These are phyloP conservation scores for Rutpela maculata DNA, from an alignment of 2,888 invertebrate species.

Conservation along the genomic window DNA sequence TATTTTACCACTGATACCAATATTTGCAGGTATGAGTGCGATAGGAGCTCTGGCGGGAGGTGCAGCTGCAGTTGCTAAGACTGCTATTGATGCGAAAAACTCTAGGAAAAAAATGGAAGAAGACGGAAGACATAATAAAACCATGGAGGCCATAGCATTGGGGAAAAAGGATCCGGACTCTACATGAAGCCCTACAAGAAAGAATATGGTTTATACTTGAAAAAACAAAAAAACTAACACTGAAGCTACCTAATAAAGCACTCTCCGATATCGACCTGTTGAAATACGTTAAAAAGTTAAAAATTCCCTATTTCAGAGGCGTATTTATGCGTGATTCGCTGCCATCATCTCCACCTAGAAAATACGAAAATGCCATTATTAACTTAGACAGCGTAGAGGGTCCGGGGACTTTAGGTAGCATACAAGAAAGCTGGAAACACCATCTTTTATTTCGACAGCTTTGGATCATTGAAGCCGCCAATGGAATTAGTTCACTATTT, in stretches of 20 bases:
- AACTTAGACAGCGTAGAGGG: conserved; percentile 14
- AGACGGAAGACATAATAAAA: too few species aligned
- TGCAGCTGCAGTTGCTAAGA: conserved; percentile 66
- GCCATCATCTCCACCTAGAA: too few species aligned
- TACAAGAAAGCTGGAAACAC: conserved; percentile 33
- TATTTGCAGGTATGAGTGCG: background rate
- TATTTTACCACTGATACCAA: conserved; percentile 12
- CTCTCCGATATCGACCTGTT: conserved; percentile 46
- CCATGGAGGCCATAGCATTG: too few species aligned
- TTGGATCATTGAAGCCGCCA: background rate
- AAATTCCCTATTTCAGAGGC: too few species aligned
- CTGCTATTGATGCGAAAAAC: conserved; percentile 61
- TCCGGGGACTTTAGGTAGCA: conserved; percentile 38
- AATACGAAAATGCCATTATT: background rate
- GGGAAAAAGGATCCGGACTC: conserved; percentile 48
- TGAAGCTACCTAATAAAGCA: conserved; percentile 9
- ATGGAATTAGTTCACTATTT: too few species aligned
- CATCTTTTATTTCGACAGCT: conserved; percentile 43
- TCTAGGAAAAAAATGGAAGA: conserved; percentile 50
- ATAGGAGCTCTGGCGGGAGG: conserved; percentile 58
- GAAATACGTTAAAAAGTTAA: conserved; percentile 37
- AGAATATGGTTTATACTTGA: too few species aligned
- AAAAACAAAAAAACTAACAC: too few species aligned
- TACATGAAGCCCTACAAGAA: conserved; percentile 50
- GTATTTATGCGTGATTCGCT: too few species aligned